phyloP scores from a whole-genome alignment of 2,113 vertebrate species.

The Rhodinocichla rosea region DNA sequence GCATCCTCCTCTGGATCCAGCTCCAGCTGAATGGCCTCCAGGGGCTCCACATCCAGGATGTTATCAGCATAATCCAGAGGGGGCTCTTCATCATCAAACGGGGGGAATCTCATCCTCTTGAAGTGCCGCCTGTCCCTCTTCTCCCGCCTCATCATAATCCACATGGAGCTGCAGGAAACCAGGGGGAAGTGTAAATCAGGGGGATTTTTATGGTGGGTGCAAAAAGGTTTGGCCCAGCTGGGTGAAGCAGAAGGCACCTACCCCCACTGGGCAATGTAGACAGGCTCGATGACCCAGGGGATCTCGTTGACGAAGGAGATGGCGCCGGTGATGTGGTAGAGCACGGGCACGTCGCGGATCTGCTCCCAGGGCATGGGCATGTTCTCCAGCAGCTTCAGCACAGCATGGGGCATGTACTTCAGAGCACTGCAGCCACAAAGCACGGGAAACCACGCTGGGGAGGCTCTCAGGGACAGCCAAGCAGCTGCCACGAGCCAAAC shows the following conservation, averaged over 20 bases:
- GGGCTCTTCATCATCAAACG: conserved; percentile 96
- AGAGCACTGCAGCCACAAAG: conserved; percentile 78
- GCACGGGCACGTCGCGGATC: conserved; percentile 93
- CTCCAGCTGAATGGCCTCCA: conserved; percentile 98
- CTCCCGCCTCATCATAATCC: conserved; percentile 99
- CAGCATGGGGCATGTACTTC: conserved; percentile 99
- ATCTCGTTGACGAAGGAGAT: conserved; percentile 99
- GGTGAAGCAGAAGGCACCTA: conserved; percentile 56
- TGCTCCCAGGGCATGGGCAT: conserved; percentile 99
- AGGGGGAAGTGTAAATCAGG: background rate
- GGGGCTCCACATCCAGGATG: conserved; percentile 94
- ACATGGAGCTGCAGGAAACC: conserved; percentile 84
- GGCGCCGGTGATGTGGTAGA: conserved; percentile 97
- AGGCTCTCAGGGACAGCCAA: background rate
- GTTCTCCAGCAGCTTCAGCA: conserved; percentile 97
- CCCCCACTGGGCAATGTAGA: conserved; percentile 99
- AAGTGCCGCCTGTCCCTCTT: conserved; percentile 96
- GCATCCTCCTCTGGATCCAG: conserved; percentile 92
- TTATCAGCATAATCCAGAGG: conserved; percentile 98
- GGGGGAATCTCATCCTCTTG: conserved; percentile 97
- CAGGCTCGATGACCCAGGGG: conserved; percentile 97
- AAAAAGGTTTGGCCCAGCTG: fast-evolving
- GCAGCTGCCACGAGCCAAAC: background rate
- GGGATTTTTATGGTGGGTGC: fast-evolving
- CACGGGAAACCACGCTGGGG: background rate